Percentiles rank a stretch among this genome's conserved stretches.
Conservation (phyloP, 2,797 vertebrate species). For the Geotria australis region DNA sequence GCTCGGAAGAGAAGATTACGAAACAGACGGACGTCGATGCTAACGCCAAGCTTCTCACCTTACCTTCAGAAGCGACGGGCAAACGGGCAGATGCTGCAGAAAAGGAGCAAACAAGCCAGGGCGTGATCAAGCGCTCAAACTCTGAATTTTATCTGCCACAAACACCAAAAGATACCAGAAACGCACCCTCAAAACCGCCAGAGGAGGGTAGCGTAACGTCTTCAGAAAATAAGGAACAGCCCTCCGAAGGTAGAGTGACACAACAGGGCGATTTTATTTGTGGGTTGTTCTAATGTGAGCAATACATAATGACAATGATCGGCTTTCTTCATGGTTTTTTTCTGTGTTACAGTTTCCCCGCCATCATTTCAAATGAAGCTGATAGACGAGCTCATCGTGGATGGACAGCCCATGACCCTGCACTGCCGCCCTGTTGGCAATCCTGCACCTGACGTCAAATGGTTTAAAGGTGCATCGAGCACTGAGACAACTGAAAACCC, state of each 20-base stretch:
- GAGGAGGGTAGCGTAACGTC: too few relatives aligned
- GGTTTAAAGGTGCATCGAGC: constrained; percentile 51
- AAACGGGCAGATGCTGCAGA: constrained; percentile 19
- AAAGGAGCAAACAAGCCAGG: constrained; percentile 9
- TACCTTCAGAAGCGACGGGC: constrained; percentile 7
- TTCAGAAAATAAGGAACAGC: too few relatives aligned
- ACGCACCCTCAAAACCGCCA: too few relatives aligned
- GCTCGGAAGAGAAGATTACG: constrained; percentile 28
- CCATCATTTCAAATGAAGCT: constrained; percentile 92
- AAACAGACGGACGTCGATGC: constrained; percentile 8
- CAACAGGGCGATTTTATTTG: too few relatives aligned
- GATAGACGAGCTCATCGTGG: constrained; percentile 74
- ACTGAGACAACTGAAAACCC: too few relatives aligned
- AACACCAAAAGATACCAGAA: too few relatives aligned
- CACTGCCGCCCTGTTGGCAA: constrained; percentile 78
- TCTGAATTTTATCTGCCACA: too few relatives aligned
- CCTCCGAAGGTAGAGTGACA: too few relatives aligned
- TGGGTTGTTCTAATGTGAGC: too few relatives aligned
- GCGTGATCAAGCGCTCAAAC: too few relatives aligned
- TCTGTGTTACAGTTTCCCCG: constrained; percentile 38
- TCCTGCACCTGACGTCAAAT: constrained; percentile 48
- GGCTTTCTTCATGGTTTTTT: neutral
- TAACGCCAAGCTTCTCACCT: neutral
- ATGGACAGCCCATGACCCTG: constrained; percentile 71
- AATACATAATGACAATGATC: too few relatives aligned